These are phyloP conservation scores for Mergus octosetaceus DNA, from an alignment of 2,797 vertebrate genomes.

Conservation along the genomic window DNA sequence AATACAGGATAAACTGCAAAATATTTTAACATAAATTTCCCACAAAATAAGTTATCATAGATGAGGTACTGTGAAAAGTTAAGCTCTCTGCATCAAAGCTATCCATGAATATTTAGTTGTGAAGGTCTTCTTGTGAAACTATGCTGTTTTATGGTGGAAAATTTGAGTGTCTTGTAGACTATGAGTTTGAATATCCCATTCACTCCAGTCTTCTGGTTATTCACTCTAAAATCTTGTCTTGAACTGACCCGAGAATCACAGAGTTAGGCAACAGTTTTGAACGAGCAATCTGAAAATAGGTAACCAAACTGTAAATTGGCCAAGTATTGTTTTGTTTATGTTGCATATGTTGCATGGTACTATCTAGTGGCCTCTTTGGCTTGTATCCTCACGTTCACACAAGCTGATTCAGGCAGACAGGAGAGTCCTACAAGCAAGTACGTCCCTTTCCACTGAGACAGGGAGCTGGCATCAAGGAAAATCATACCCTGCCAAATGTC, in stretches of 20 bases:
- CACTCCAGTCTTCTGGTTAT: neutral
- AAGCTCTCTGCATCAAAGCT: neutral
- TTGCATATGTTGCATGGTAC: neutral
- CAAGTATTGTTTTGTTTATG: accelerated
- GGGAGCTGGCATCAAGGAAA: neutral
- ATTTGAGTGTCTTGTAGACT: neutral
- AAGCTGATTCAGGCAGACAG: neutral
- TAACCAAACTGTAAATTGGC: neutral
- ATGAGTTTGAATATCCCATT: neutral
- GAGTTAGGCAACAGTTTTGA: neutral
- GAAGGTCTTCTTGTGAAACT: neutral
- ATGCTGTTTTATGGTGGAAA: neutral
- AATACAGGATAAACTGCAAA: neutral
- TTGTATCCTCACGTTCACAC: neutral
- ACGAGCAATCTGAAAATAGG: neutral
- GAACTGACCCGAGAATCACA: neutral
- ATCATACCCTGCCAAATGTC: neutral
- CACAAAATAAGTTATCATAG: neutral
- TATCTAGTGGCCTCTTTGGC: neutral
- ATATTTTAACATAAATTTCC: neutral
- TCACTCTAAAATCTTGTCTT: neutral
- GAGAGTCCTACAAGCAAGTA: neutral
- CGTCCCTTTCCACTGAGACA: neutral
- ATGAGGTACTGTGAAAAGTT: neutral
- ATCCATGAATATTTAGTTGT: neutral